phyloP scores from a whole-genome alignment of 1,140 invertebrate species.

The Melipona quadrifasciata region DNA sequence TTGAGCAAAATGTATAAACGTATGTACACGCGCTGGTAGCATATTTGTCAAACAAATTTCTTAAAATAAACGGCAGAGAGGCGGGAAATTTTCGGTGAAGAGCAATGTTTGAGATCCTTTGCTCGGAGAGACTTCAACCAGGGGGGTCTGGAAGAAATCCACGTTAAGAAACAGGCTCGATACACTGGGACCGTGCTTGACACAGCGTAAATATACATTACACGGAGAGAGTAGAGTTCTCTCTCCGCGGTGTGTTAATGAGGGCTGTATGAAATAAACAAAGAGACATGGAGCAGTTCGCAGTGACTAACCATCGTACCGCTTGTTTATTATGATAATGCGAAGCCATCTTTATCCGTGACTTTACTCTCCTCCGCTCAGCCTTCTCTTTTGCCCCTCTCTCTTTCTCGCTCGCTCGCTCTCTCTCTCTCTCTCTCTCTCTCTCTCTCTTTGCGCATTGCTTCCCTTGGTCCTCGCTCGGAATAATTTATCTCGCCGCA shows the following conservation, averaged over 20 bases:
- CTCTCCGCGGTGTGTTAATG: constrained; percentile 62
- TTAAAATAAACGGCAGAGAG: constrained; percentile 1
- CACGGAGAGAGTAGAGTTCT: constrained; percentile 38
- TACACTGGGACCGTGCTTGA: constrained; percentile 47
- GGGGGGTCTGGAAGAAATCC: constrained; percentile 42
- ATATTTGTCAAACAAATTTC: constrained; percentile 20
- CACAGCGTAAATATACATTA: constrained; percentile 52
- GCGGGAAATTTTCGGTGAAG: background rate
- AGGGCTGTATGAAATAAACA: constrained; percentile 53
- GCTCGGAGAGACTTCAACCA: background rate
- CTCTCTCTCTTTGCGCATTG: background rate
- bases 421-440: constrained; percentile 4
- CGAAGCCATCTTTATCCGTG: constrained; percentile 64
- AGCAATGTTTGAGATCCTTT: background rate
- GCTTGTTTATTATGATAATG: constrained; percentile 69
- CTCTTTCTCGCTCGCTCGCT: constrained; percentile 7
- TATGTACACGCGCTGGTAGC: background rate
- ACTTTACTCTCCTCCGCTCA: constrained; percentile 43
- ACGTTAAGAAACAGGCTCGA: constrained; percentile 27
- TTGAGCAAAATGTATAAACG: background rate
- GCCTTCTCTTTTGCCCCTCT: constrained; percentile 1
- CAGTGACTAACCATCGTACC: constrained; percentile 58
- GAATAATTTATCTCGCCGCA: constrained; percentile 42
- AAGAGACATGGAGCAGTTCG: constrained; percentile 53
- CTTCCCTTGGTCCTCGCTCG: constrained; percentile 2